Base-by-base conservation (phyloP, 2,797 vertebrate genomes). In the Chloroceryle amazona region DNA sequence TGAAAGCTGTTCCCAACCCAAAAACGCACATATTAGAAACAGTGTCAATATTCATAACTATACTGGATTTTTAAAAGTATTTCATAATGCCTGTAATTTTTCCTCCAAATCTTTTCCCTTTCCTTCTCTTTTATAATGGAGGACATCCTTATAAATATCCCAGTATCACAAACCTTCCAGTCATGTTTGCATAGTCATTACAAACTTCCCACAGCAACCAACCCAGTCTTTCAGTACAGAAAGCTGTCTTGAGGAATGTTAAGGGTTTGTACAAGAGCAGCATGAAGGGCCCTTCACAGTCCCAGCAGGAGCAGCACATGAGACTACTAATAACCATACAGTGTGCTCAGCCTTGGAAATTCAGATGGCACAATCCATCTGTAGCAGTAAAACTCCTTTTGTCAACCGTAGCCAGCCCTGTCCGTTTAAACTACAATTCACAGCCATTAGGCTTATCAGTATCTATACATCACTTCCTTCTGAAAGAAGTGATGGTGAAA, bases 111-210 rank as follows among this genome's bases (percentile, higher is more conserved):
- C 11, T 42, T 35, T 35, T 44, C 18, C 29, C 28, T 23, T 55
- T 17, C 4, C 31, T 33, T 47, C 7, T 60, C 13, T 73, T 66
- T 52, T 7, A 10, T 35, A 68, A 79, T 5, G 10, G 31, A 57
- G 7, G 33, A 46, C 57, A 79, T 33, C 11, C 35, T 54, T 44
- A 33, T 19, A 46, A 85, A 57, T 41, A 62, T 25, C 10, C 12
- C 11, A 55, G 16, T 25, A 87, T 14, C 19, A 6, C 6, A 3
- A 82, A 70, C 46, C 21, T 80, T 51, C 39, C 29, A 73, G 20
- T 46, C 4, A 1, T 2, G 2, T 42, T 39, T 82, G 29, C n/a
- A 65, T 1, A 39, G 11, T 16, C 3, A 1, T 68, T 49, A 15
- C 1, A 11, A 93, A 39, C 28, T 66, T 66, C 9, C 12, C 60